A percentile compares a stretch with the other conserved stretches of the same genome.
Conservation (phyloP, 2,113 vertebrate genomes). For the Vombatus ursinus region DNA sequence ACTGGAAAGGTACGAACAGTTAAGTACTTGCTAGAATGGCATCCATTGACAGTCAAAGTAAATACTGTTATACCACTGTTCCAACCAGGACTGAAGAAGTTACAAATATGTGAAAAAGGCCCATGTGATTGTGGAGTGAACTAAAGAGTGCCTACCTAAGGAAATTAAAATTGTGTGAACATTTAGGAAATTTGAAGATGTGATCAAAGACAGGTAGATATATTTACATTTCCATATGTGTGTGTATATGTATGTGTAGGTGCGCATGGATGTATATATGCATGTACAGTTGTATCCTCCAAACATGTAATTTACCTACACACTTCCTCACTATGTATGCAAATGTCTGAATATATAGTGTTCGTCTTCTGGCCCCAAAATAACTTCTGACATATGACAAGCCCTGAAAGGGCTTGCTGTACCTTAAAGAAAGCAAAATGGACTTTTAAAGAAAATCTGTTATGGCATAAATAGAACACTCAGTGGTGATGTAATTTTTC, state of each 20-base stretch:
- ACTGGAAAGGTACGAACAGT: neutral
- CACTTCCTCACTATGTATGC: neutral
- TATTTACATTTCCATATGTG: neutral
- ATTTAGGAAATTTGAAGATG: constrained; percentile 2
- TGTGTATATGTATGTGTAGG: too few relatives aligned
- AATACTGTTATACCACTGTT: neutral
- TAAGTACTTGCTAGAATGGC: neutral
- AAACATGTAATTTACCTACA: neutral
- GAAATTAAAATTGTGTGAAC: neutral
- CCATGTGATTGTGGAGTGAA: constrained; percentile 5
- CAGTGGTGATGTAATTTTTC: constrained; percentile 83
- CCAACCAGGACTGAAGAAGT: constrained; percentile 1
- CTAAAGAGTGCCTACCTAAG: neutral
- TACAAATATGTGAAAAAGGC: neutral
- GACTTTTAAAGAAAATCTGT: constrained; percentile 74
- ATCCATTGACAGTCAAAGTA: neutral
- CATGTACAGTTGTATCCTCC: neutral
- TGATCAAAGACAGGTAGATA: neutral
- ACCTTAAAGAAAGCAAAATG: constrained; percentile 82
- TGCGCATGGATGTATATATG: too few relatives aligned
- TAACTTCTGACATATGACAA: constrained; percentile 74
- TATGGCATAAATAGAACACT: constrained; percentile 82
- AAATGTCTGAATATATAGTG: constrained; percentile 53
- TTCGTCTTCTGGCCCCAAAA: constrained; percentile 77
- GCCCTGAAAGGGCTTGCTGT: too few relatives aligned